phyloP scores from a whole-genome alignment of 2,797 vertebrate genomes.

The Melanotaenia parkinsoni region DNA sequence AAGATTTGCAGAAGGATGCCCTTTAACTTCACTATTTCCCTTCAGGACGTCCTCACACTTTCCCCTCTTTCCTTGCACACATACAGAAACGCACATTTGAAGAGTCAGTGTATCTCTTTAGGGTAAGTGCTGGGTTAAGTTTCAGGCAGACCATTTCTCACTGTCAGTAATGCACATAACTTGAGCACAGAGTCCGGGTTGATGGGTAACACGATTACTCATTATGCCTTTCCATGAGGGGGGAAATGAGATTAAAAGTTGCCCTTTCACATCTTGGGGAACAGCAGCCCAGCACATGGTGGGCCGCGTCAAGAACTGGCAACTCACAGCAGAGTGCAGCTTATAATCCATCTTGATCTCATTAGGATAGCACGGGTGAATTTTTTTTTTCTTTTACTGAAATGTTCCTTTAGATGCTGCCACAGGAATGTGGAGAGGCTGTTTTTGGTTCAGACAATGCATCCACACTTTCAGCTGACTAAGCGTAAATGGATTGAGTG shows the following conservation, averaged over 20 bases:
- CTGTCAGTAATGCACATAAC: constrained; percentile 75
- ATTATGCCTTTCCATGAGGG: constrained; percentile 66
- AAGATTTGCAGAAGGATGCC: constrained; percentile 41
- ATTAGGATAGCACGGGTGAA: constrained; percentile 66
- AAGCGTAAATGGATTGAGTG: constrained; percentile 43
- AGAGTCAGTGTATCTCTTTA: constrained; percentile 38
- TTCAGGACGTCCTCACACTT: constrained; percentile 24
- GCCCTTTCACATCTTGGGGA: constrained; percentile 68
- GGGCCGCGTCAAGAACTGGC: constrained; percentile 59
- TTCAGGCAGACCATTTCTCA: constrained; percentile 73
- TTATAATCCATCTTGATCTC: constrained; percentile 79
- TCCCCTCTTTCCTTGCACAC: constrained; percentile 7
- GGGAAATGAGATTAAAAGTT: constrained; percentile 79
- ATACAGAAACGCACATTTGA: constrained; percentile 13
- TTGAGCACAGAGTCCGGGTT: constrained; percentile 47
- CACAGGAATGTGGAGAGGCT: constrained; percentile 72
- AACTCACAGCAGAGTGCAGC: constrained; percentile 60
- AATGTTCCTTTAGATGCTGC: constrained; percentile 75
- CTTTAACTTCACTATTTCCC: constrained; percentile 48
- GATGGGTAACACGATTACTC: constrained; percentile 75
- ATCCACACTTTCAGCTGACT: constrained; percentile 70
- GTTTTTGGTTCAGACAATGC: constrained; percentile 63
- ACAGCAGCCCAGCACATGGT: constrained; percentile 43
- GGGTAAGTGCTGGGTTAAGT: constrained; percentile 71
- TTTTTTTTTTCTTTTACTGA: constrained; percentile 55